Evolutionary conservation across 2,797 vertebrate genomes (phyloP).

Genomic region (Loriculus beryllinus): DNA sequence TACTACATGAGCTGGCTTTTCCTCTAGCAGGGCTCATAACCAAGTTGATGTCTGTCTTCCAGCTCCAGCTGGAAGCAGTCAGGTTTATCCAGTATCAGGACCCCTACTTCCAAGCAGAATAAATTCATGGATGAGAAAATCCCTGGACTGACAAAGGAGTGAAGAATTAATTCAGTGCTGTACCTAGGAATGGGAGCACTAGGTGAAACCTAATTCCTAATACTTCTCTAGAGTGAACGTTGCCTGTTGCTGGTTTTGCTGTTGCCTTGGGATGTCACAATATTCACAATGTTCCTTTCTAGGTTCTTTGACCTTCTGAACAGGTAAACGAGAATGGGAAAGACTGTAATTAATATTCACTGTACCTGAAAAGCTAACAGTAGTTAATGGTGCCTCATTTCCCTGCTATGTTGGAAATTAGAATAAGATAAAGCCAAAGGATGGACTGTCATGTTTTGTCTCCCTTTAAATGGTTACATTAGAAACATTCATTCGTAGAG

Average conservation of each 20-base stretch:
- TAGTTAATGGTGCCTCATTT: background rate
- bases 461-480: background rate
- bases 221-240: constrained; percentile 46
- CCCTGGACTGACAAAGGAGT: background rate
- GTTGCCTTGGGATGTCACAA: background rate
- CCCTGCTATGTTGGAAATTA: background rate
- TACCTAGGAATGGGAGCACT: background rate
- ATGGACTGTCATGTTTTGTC: background rate
- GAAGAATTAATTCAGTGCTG: background rate
- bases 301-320: constrained; percentile 13
- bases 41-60: background rate
- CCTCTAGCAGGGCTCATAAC: background rate
- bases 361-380: background rate
- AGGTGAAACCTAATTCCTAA: background rate
- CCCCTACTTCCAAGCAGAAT: background rate
- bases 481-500: background rate
- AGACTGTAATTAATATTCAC: background rate
- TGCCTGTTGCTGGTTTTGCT: constrained; percentile 19
- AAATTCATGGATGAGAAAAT: background rate
- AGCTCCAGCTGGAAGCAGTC: background rate
- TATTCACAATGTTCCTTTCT: background rate
- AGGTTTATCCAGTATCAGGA: background rate
- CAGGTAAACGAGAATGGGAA: background rate
- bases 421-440: background rate
- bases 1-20: background rate